Percentiles rank a stretch among this genome's conserved stretches.
phyloP scores from a whole-genome alignment of 1,140 invertebrate species.

The Neotoxoptera formosana region DNA sequence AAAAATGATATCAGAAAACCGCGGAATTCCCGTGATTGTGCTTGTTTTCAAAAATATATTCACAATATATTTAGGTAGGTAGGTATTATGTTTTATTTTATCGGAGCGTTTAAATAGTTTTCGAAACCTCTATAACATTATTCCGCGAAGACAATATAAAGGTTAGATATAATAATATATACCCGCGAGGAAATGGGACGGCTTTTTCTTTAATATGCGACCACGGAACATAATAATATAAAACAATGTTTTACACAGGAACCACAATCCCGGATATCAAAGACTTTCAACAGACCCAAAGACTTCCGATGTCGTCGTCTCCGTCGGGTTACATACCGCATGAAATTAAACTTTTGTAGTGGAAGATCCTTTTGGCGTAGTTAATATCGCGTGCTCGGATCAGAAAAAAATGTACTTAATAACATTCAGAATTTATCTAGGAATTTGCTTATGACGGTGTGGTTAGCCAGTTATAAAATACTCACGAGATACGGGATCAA shows the following conservation, averaged over 20 bases:
- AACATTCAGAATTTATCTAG: not conserved
- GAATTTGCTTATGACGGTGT: not conserved
- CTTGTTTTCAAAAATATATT: not conserved
- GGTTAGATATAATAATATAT: not conserved
- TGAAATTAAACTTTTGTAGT: constrained; percentile 25
- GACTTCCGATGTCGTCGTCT: not conserved
- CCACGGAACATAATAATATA: not conserved
- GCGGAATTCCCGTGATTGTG: not conserved
- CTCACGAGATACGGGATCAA: too few species aligned
- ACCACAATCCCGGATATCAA: constrained; percentile 10
- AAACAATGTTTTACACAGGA: constrained; percentile 38
- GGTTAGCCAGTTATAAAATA: too few species aligned
- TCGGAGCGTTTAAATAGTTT: not conserved
- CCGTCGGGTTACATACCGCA: too few species aligned
- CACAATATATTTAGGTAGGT: not conserved
- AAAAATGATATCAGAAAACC: not conserved
- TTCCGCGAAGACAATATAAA: not conserved
- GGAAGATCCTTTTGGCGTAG: not conserved
- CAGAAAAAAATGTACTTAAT: not conserved
- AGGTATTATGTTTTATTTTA: not conserved
- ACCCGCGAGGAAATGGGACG: not conserved
- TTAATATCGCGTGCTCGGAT: not conserved
- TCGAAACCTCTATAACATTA: not conserved
- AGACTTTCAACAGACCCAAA: not conserved
- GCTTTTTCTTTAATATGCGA: constrained; percentile 28